Percentiles rank a stretch among this genome's conserved stretches.
Evolutionary conservation across 2,797 vertebrate species (phyloP).

Genomic region (Cynodonichthys magdalenae): DNA sequence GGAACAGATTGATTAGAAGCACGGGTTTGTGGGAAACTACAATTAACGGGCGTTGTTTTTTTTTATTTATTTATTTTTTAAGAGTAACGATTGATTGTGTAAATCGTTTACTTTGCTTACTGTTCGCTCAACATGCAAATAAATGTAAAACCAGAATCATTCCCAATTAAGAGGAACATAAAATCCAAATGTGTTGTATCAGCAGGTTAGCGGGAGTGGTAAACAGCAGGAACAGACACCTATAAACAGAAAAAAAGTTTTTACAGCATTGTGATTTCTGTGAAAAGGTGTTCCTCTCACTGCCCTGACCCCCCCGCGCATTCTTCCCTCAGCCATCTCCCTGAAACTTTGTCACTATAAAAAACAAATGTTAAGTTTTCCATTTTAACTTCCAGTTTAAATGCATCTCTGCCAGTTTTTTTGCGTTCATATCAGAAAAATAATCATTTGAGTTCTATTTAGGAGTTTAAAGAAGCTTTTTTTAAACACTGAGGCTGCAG

Average conservation of each 20-base stretch:
- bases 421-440: too few relatives aligned
- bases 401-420: too few relatives aligned
- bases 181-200: conserved; percentile 1
- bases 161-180: neutral
- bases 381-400: too few relatives aligned
- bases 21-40: conserved; percentile 43
- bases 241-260: neutral
- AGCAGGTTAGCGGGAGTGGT: neutral
- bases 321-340: conserved; percentile 64
- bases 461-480: too few relatives aligned
- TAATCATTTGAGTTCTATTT: too few relatives aligned
- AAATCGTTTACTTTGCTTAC: too few relatives aligned
- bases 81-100: too few relatives aligned
- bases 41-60: conserved; percentile 15
- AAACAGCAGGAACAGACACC: too few relatives aligned
- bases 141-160: conserved; percentile 1
- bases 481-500: too few relatives aligned
- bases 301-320: conserved; percentile 28
- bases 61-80: neutral
- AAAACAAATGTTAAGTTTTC: too few relatives aligned
- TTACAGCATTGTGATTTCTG: conserved; percentile 25
- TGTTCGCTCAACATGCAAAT: neutral
- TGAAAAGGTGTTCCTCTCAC: conserved; percentile 2
- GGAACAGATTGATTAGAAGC: conserved; percentile 38
- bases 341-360: too few relatives aligned